Conservation (phyloP, 2,797 vertebrate genomes). For the Pachyuromys duprasi region DNA sequence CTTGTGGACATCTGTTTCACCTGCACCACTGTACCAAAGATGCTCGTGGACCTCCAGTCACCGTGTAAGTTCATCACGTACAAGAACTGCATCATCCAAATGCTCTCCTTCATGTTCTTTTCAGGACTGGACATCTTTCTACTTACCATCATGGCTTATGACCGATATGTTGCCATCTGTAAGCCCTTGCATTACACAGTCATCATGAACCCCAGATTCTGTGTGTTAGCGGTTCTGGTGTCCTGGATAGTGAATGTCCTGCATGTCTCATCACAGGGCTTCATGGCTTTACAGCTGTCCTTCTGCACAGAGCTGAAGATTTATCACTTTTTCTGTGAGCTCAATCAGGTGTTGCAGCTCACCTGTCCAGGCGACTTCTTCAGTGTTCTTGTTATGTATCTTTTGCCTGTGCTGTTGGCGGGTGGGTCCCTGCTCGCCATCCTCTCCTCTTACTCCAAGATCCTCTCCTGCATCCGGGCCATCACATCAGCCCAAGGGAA, state of each 20-base stretch:
- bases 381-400: not conserved
- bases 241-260: not conserved
- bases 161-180: not conserved
- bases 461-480: not conserved
- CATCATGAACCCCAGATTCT: not conserved
- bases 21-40: not conserved
- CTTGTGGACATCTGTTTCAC: not conserved
- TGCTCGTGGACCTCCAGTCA: not conserved
- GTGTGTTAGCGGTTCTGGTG: not conserved
- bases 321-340: not conserved
- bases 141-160: not conserved
- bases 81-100: not conserved
- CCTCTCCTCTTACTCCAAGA: not conserved
- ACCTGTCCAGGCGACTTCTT: not conserved
- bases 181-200: not conserved
- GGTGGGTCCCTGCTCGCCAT: not conserved
- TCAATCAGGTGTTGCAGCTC: not conserved
- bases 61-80: not conserved
- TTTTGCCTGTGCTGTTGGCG: not conserved
- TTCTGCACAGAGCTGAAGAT: not conserved
- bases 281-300: not conserved
- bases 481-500: not conserved
- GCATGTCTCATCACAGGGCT: not conserved
- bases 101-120: not conserved
- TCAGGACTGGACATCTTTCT: not conserved